Conservation (phyloP, 2,888 invertebrate species). For the Nephrotoma appendiculata region DNA sequence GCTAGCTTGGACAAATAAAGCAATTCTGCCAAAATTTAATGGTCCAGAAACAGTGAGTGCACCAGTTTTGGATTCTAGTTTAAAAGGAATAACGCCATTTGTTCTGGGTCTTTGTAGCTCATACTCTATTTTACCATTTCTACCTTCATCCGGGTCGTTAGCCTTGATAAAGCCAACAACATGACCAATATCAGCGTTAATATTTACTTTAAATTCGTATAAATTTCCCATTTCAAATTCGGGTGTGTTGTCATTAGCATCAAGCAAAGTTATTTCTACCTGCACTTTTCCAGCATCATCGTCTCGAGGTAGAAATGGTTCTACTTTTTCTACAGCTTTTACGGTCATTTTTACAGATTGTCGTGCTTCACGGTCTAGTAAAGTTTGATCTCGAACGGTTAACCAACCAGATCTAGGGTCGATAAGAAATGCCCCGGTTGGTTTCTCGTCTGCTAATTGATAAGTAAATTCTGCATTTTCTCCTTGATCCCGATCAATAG, state of each 20-base stretch:
- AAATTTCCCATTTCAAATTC: constrained; percentile 70
- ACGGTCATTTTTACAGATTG: constrained; percentile 60
- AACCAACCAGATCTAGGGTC: constrained; percentile 73
- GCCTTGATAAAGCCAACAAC: constrained; percentile 67
- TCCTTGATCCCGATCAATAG: constrained; percentile 67
- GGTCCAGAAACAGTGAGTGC: constrained; percentile 48
- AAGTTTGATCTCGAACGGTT: constrained; percentile 57
- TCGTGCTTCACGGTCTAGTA: constrained; percentile 66
- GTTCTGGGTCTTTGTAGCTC: constrained; percentile 55
- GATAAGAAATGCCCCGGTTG: constrained; percentile 62
- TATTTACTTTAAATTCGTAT: constrained; percentile 60
- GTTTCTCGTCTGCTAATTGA: constrained; percentile 47
- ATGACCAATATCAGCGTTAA: constrained; percentile 52
- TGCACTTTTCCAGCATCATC: constrained; percentile 41
- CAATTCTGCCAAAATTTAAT: constrained; percentile 55
- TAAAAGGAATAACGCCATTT: constrained; percentile 51
- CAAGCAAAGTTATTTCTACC: constrained; percentile 68
- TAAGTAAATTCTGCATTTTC: constrained; percentile 76
- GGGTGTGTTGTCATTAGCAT: constrained; percentile 87
- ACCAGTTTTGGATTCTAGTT: constrained; percentile 56
- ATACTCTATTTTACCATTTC: constrained; percentile 60
- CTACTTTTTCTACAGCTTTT: constrained; percentile 63
- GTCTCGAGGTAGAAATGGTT: constrained; percentile 32
- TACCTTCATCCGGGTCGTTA: constrained; percentile 55
- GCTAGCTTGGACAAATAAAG: constrained; percentile 69